These are phyloP conservation scores for Agonopterix arenella DNA, from an alignment of 2,888 invertebrate genomes.

Conservation along the genomic window DNA sequence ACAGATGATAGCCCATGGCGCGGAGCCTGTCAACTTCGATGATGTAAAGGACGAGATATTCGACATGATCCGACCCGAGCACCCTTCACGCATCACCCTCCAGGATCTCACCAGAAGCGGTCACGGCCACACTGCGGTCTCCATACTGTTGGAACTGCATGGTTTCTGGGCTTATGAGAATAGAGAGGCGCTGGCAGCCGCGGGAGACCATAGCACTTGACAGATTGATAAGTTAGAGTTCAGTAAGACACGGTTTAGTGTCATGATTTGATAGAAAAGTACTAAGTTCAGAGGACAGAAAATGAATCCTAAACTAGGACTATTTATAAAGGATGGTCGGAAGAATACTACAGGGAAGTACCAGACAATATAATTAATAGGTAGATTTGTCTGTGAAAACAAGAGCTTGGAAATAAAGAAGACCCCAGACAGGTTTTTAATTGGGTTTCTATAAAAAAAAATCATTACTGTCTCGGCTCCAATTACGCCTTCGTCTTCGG, in stretches of 20 bases:
- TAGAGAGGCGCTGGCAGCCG: slow-evolving; percentile 86
- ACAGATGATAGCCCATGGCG: slow-evolving; percentile 90
- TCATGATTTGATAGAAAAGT: neutral
- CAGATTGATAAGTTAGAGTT: slow-evolving; percentile 5
- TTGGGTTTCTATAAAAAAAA: too few relatives aligned
- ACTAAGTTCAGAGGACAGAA: neutral
- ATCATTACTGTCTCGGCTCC: too few relatives aligned
- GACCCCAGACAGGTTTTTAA: too few relatives aligned
- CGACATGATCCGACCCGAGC: slow-evolving; percentile 96
- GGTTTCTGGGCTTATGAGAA: slow-evolving; percentile 99
- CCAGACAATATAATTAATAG: too few relatives aligned
- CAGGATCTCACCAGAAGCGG: slow-evolving; percentile 91
- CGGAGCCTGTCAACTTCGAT: slow-evolving; percentile 93
- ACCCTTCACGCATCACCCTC: slow-evolving; percentile 90
- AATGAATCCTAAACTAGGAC: too few relatives aligned
- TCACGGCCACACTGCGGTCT: slow-evolving; percentile 95
- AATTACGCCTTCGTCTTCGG: too few relatives aligned
- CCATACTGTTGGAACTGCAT: slow-evolving; percentile 95
- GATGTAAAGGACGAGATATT: slow-evolving; percentile 98
- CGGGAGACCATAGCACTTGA: slow-evolving; percentile 77
- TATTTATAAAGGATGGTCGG: too few relatives aligned
- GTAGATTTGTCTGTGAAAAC: neutral
- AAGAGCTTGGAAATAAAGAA: too few relatives aligned
- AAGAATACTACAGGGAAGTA: too few relatives aligned
- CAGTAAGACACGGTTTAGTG: neutral